Conservation (phyloP, 1,140 invertebrate genomes). For the Halyomorpha halys region DNA sequence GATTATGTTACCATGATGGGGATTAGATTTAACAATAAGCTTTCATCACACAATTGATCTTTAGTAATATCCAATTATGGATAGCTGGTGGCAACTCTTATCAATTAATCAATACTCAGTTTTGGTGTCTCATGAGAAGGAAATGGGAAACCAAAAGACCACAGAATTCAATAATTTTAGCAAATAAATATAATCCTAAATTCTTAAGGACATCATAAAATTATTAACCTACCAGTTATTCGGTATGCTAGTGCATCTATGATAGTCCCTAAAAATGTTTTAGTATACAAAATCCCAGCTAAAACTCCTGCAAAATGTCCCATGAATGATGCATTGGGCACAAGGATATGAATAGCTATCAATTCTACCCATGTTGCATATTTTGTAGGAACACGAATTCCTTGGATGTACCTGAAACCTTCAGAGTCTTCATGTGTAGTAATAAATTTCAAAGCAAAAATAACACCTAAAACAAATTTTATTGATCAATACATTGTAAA, state of each 20-base stretch:
- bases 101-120: too few species aligned
- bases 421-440: constrained; percentile 40
- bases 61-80: too few species aligned
- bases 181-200: too few species aligned
- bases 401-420: constrained; percentile 39
- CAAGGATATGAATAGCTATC: constrained; percentile 53
- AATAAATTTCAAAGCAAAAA: constrained; percentile 60
- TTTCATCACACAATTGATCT: too few species aligned
- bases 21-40: too few species aligned
- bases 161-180: too few species aligned
- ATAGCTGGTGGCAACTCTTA: too few species aligned
- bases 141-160: too few species aligned
- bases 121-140: too few species aligned
- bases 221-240: constrained; percentile 34
- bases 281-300: constrained; percentile 51
- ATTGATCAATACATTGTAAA: neutral
- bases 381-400: constrained; percentile 47
- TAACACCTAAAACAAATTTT: constrained; percentile 34
- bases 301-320: constrained; percentile 62
- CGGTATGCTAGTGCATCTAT: constrained; percentile 39
- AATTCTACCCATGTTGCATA: constrained; percentile 57
- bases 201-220: neutral
- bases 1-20: too few species aligned
- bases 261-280: constrained; percentile 46
- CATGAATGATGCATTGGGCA: constrained; percentile 48